Percentiles rank a stretch among this genome's conserved stretches.
These are phyloP conservation scores for Sipha maydis DNA, from an alignment of 2,888 invertebrate species.

Conservation along the genomic window DNA sequence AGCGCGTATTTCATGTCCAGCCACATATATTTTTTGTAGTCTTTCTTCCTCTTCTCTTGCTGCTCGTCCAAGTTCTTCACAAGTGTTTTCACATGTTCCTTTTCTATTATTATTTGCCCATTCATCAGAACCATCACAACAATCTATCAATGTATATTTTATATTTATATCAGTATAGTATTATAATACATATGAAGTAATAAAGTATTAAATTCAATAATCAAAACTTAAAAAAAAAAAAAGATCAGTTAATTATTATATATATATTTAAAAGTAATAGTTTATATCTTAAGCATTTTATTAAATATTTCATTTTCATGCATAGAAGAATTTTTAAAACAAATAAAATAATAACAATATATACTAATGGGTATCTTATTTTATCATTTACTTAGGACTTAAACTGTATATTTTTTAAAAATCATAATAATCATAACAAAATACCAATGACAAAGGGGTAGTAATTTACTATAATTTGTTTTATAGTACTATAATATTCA, in stretches of 20 bases:
- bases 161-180: background rate
- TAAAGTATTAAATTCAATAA: background rate
- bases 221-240: background rate
- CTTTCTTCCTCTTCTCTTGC: slow-evolving; percentile 80
- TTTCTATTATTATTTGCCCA: slow-evolving; percentile 70
- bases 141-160: slow-evolving; percentile 71
- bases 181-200: background rate
- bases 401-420: no score
- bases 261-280: no score
- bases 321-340: no score
- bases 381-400: no score
- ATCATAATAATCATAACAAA: no score
- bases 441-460: no score
- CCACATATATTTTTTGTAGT: slow-evolving; percentile 78
- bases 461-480: no score
- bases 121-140: slow-evolving; percentile 92
- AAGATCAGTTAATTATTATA: no score
- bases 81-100: slow-evolving; percentile 78
- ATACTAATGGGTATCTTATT: no score
- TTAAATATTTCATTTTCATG: no score
- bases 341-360: no score
- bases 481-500: slow-evolving; percentile 56
- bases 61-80: slow-evolving; percentile 81
- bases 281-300: no score
- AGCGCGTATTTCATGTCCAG: slow-evolving; percentile 80